phyloP scores from a whole-genome alignment of 1,140 invertebrate species.

The Dolichoris vasculosae region DNA sequence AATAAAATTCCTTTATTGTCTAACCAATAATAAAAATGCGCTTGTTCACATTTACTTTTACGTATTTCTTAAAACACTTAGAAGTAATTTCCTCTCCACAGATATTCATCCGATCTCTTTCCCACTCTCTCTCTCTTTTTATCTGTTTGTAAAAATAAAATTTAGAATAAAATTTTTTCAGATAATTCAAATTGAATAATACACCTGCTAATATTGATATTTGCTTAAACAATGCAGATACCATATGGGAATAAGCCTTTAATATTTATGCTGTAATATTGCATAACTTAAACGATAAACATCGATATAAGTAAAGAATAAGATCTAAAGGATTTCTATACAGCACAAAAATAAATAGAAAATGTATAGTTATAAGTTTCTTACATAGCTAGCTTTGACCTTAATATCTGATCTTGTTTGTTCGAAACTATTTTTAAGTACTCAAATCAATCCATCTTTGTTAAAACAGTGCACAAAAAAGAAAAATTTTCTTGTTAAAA shows the following conservation, averaged over 20 bases:
- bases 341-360: conserved; percentile 18
- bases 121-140: no score
- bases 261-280: background rate
- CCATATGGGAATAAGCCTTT: background rate
- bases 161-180: background rate
- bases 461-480: no score
- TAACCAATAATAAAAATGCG: no score
- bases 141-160: no score
- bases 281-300: background rate
- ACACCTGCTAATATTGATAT: background rate
- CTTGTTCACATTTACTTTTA: no score
- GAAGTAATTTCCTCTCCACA: no score
- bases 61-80: no score
- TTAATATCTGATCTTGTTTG: conserved; percentile 42
- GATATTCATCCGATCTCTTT: no score
- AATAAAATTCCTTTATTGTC: no score
- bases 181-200: background rate
- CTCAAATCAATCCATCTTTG: background rate
- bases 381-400: background rate
- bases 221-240: background rate
- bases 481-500: no score
- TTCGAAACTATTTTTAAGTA: background rate
- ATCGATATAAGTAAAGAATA: background rate
- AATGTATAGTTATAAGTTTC: conserved; percentile 11
- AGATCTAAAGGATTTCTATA: no score